Evolutionary conservation across 2,888 invertebrate genomes (phyloP).

Genomic region (Dichetophora obliterata): DNA sequence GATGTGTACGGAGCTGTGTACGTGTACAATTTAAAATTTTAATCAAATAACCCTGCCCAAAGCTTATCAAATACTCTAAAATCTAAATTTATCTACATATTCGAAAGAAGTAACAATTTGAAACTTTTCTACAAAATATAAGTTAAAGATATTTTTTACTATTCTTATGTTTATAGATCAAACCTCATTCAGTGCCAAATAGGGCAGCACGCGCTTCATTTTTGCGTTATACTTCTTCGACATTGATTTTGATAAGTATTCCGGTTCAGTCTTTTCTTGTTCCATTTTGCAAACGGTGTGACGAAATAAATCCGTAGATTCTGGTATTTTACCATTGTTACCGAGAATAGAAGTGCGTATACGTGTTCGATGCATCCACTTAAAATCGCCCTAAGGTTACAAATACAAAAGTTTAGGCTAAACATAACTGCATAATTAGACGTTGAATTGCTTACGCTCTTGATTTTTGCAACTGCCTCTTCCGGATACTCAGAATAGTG

Average conservation of each 20-base stretch:
- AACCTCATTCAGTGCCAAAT: slow-evolving; percentile 96
- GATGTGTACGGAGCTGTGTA: too few relatives aligned
- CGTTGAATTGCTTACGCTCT: slow-evolving; percentile 73
- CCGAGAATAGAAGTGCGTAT: slow-evolving; percentile 90
- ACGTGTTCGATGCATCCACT: slow-evolving; percentile 89
- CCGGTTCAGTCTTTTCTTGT: slow-evolving; percentile 64
- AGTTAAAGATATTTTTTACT: background rate
- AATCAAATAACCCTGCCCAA: too few relatives aligned
- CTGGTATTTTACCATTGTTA: slow-evolving; percentile 70
- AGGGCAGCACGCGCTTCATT: slow-evolving; percentile 79
- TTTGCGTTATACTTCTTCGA: slow-evolving; percentile 65
- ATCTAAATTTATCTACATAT: too few relatives aligned
- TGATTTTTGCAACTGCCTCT: slow-evolving; percentile 82
- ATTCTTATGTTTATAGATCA: background rate
- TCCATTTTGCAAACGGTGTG: slow-evolving; percentile 67
- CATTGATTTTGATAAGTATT: slow-evolving; percentile 58
- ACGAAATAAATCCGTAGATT: slow-evolving; percentile 71
- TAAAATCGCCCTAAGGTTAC: slow-evolving; percentile 78
- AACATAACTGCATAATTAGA: background rate
- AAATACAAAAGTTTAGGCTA: slow-evolving; percentile 16
- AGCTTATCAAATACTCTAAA: too few relatives aligned
- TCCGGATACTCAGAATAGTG: slow-evolving; percentile 85
- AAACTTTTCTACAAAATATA: too few relatives aligned
- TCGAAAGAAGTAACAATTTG: too few relatives aligned
- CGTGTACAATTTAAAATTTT: too few relatives aligned